phyloP scores from a whole-genome alignment of 2,888 invertebrate genomes.

The Zygaena filipendulae region DNA sequence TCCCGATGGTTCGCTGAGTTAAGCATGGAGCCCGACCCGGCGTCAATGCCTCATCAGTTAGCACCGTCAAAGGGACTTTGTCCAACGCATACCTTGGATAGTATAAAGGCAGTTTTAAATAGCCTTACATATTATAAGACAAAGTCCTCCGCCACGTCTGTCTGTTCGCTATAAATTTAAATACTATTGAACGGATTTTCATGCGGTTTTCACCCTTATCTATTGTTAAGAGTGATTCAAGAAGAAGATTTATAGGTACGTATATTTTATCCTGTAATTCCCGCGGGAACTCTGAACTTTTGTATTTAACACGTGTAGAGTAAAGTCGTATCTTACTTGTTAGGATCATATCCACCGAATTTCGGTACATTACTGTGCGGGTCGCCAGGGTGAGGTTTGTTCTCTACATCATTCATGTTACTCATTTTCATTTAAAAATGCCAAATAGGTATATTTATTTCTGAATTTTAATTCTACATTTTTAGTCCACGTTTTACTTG shows the following conservation, averaged over 20 bases:
- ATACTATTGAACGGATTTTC: too few species aligned
- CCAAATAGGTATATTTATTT: too few species aligned
- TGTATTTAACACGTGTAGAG: background rate
- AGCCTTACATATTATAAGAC: too few species aligned
- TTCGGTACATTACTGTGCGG: conserved; percentile 47
- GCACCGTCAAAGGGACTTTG: conserved; percentile 27
- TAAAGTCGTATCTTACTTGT: conserved; percentile 27
- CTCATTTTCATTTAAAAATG: too few species aligned
- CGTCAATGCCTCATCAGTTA: conserved; percentile 43
- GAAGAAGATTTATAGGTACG: too few species aligned
- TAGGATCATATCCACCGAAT: conserved; percentile 38
- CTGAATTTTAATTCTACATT: too few species aligned
- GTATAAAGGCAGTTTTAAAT: conserved; percentile 2
- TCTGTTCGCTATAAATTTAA: too few species aligned
- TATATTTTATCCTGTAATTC: too few species aligned
- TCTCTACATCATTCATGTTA: too few species aligned
- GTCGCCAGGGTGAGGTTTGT: conserved; percentile 30
- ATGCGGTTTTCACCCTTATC: too few species aligned
- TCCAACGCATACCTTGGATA: conserved; percentile 31
- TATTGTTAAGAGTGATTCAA: background rate
- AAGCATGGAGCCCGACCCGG: conserved; percentile 49
- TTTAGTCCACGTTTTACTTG: too few species aligned
- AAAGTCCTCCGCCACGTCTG: too few species aligned
- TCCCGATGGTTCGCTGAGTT: conserved; percentile 55
- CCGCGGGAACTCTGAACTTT: background rate